Evolutionary conservation across 2,797 vertebrate genomes (phyloP), one percentile per base, ranked within the genome.

Genomic region (Ctenosaura bakeri): DNA sequence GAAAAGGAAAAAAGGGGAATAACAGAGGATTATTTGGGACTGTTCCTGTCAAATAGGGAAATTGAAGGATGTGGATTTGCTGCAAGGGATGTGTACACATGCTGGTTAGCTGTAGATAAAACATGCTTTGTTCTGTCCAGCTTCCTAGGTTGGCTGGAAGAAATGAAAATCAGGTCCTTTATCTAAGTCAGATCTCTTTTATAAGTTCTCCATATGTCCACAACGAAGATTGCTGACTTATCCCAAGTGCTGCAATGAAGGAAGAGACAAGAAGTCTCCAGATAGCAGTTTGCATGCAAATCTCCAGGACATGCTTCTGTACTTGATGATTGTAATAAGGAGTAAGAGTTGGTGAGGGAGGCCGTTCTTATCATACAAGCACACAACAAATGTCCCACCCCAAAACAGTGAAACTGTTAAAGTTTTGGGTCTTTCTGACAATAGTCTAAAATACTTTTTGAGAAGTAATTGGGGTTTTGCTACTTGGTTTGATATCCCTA

Each of bases 361-460:
- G 1, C 5, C 18, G 14, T 69, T 9, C n/a, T 42, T 2, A 12
- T 5, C 26, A 52, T 13, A 14, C 46, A 52, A 32, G 2, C n/a
- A 35, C n/a, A 74, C 29, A 69, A 22, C 20, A 22, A 59, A 62
- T 20, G 18, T n/a, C 71, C 14, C 16, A 83, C 13, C 14, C 4
- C n/a, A 32, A 7, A 84, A 74, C 85, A 92, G 42, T 77, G 71
- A 81, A 73, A 26, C 83, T 84, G 91, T 69, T 29, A 14, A 8
- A 80, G 62, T 87, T 92, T 79, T 66, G 2, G 88, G 83, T 69
- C 73, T 64, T 88, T 18, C 6, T 92, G 66, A 76, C 90, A 92
- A 35, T 89, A 66, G 24, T 83, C 10, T 46, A 77, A 90, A 42
- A 14, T 42, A 59, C 88, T 88, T 93, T 90, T 90, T 88, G 91